phyloP scores from a whole-genome alignment of 1,140 invertebrate species.

The Leptinotarsa lineolata region DNA sequence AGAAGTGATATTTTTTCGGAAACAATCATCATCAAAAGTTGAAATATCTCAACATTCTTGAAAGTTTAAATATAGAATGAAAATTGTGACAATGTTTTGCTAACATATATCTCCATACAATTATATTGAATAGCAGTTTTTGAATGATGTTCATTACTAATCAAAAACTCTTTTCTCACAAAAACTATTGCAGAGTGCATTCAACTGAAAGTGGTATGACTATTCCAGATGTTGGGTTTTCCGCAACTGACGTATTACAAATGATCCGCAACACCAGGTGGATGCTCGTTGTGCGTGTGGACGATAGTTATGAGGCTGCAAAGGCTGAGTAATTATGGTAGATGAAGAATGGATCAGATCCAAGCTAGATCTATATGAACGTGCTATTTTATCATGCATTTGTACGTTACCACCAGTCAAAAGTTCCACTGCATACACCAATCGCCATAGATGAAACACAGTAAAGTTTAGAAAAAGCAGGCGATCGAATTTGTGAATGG shows the following conservation, averaged over 20 bases:
- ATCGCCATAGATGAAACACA: constrained; percentile 26
- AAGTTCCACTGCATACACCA: constrained; percentile 61
- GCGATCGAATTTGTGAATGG: constrained; percentile 14
- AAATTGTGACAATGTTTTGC: no score
- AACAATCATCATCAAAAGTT: no score
- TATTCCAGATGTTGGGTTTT: constrained; percentile 66
- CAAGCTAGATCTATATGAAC: constrained; percentile 58
- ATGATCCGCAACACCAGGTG: constrained; percentile 66
- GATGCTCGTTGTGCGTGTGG: constrained; percentile 62
- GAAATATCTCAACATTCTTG: no score
- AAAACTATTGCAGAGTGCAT: no score
- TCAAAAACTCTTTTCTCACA: no score
- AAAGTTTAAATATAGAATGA: no score
- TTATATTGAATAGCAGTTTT: no score
- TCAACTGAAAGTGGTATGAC: background rate
- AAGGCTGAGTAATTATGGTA: constrained; percentile 54
- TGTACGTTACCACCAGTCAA: constrained; percentile 68
- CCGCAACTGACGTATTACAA: constrained; percentile 62
- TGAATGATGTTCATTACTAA: no score
- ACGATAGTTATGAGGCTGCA: constrained; percentile 51
- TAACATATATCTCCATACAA: no score
- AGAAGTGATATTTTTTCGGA: no score
- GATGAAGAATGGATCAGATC: constrained; percentile 50
- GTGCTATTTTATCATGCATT: constrained; percentile 66
- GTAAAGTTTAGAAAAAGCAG: constrained; percentile 21